phyloP scores from a whole-genome alignment of 2,888 invertebrate species.

The Drosophila ezoana region DNA sequence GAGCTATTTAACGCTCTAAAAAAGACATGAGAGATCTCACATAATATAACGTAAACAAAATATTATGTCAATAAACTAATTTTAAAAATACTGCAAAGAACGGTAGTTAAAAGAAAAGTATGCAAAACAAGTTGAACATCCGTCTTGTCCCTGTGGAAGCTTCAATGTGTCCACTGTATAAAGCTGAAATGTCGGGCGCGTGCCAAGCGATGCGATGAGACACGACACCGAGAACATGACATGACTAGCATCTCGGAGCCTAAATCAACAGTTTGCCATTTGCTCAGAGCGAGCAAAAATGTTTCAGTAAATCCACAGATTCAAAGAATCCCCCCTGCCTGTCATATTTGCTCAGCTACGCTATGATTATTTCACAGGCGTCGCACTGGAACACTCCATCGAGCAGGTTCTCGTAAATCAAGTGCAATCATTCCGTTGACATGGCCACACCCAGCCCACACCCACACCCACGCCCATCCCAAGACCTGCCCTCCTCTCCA shows the following conservation, averaged over 20 bases:
- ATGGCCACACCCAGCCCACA: not conserved
- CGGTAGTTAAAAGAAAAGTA: too few species aligned
- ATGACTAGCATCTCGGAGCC: conserved; percentile 62
- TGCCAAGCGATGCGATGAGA: conserved; percentile 36
- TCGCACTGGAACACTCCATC: conserved; percentile 59
- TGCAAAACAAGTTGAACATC: not conserved
- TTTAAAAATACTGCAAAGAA: too few species aligned
- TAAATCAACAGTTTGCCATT: conserved; percentile 76
- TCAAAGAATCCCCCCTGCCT: not conserved
- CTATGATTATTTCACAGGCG: conserved; percentile 60
- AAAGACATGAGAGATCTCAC: too few species aligned
- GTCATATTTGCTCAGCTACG: conserved; percentile 30
- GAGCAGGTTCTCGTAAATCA: conserved; percentile 62
- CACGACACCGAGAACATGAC: conserved; percentile 24
- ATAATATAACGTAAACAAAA: too few species aligned
- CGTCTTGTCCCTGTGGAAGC: conserved; percentile 3
- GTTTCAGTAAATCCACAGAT: conserved; percentile 30
- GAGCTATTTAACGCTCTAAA: too few species aligned
- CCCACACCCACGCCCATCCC: not conserved
- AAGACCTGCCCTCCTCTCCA: conserved; percentile 1
- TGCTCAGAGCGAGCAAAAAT: conserved; percentile 28
- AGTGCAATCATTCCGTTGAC: conserved; percentile 36
- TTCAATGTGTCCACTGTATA: conserved; percentile 23
- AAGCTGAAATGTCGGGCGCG: conserved; percentile 74
- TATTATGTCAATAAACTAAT: too few species aligned